Percentiles rank a stretch among this genome's conserved stretches.
phyloP scores from a whole-genome alignment of 1,140 invertebrate genomes.

The Wasmannia auropunctata region DNA sequence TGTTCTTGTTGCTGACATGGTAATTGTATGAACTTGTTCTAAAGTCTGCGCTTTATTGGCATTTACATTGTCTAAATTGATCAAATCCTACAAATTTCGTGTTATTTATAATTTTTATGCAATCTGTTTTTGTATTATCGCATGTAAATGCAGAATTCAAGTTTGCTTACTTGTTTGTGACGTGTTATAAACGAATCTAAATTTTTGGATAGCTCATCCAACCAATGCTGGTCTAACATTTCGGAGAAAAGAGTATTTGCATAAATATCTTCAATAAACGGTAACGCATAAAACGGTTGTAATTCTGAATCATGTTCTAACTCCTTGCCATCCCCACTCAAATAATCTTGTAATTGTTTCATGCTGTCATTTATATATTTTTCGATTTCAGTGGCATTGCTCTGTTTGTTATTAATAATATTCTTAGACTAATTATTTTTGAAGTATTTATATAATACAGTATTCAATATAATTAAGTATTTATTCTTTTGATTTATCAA shows the following conservation, averaged over 20 bases:
- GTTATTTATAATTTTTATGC: background rate
- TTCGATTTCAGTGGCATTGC: conserved; percentile 58
- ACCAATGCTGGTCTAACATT: conserved; percentile 85
- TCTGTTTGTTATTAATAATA: conserved; percentile 61
- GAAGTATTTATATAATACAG: background rate
- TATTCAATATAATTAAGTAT: background rate
- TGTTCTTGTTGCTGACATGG: background rate
- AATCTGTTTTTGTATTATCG: conserved; percentile 39
- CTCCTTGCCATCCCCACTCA: conserved; percentile 85
- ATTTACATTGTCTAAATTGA: conserved; percentile 5
- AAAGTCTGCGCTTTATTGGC: conserved; percentile 2
- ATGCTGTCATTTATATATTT: conserved; percentile 77
- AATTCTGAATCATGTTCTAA: conserved; percentile 86
- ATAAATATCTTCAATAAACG: conserved; percentile 86
- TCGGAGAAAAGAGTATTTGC: conserved; percentile 86
- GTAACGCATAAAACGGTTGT: conserved; percentile 87
- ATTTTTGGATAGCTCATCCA: conserved; percentile 61
- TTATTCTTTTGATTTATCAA: conserved; percentile 1
- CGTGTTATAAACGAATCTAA: conserved; percentile 65
- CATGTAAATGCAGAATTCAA: conserved; percentile 35
- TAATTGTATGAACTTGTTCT: conserved; percentile 12
- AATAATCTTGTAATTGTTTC: conserved; percentile 85
- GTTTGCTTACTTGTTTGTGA: conserved; percentile 62
- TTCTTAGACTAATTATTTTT: conserved; percentile 28
- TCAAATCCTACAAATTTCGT: conserved; percentile 39